Conservation (phyloP, 1,140 invertebrate genomes). For the Asbolus verrucosus region DNA sequence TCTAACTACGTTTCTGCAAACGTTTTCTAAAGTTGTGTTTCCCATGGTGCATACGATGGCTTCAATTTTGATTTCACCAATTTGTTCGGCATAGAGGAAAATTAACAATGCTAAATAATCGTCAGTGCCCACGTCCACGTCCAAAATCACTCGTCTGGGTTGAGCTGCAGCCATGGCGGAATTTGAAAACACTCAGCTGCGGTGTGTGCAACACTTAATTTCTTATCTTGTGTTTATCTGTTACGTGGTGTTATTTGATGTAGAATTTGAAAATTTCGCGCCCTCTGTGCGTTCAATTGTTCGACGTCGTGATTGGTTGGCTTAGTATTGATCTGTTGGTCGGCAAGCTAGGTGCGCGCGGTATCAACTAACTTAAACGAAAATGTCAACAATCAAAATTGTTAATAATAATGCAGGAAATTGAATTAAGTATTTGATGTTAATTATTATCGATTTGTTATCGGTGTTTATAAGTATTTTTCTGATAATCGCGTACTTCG, state of each 20-base stretch:
- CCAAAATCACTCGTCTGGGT: slow-evolving; percentile 69
- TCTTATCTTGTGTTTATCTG: too few relatives aligned
- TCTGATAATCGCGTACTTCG: slow-evolving; percentile 54
- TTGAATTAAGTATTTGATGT: slow-evolving; percentile 16
- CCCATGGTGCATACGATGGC: slow-evolving; percentile 75
- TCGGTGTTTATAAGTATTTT: slow-evolving; percentile 55
- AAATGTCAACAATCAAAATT: slow-evolving; percentile 33
- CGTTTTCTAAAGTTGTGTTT: slow-evolving; percentile 72
- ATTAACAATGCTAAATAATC: slow-evolving; percentile 75
- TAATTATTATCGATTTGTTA: slow-evolving; percentile 26
- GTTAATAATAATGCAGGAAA: slow-evolving; percentile 32
- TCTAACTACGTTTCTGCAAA: slow-evolving; percentile 72
- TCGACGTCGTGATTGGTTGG: not conserved
- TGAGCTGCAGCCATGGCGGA: slow-evolving; percentile 15
- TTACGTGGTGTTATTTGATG: too few relatives aligned
- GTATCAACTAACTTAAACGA: slow-evolving; percentile 31
- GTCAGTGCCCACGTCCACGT: slow-evolving; percentile 75
- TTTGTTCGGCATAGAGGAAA: slow-evolving; percentile 69
- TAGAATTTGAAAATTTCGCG: slow-evolving; percentile 16
- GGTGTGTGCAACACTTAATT: too few relatives aligned
- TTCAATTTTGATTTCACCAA: slow-evolving; percentile 67
- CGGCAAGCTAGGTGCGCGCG: slow-evolving; percentile 27
- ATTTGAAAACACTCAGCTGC: too few relatives aligned
- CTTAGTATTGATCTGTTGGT: slow-evolving; percentile 19
- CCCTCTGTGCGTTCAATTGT: not conserved